These are phyloP conservation scores for Eucidaris tribuloides DNA, from an alignment of 35 echinoderm and acorn worm species.

Conservation along the genomic window DNA sequence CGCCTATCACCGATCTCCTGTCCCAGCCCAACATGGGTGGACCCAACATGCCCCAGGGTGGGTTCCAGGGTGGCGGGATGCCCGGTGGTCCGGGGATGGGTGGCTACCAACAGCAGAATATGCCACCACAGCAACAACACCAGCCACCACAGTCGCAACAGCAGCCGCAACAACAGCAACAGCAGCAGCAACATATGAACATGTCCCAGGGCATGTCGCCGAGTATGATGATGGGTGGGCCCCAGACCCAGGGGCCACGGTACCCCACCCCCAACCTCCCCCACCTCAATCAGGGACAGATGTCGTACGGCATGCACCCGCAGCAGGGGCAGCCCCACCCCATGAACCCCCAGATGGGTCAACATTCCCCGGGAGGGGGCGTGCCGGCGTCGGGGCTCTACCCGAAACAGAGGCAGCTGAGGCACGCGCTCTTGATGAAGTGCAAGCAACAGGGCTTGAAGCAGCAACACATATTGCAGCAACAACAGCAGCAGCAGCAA, in stretches of 20 bases:
- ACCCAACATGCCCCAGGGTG: not conserved
- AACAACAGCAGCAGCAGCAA: constrained; percentile 62
- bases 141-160: constrained; percentile 5
- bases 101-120: not conserved
- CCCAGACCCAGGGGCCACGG: constrained; percentile 22
- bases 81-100: not conserved
- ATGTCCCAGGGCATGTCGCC: not conserved
- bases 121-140: constrained; percentile 31
- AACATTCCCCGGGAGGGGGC: not conserved
- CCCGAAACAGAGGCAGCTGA: not conserved
- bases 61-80: not conserved
- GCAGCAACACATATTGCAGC: constrained; percentile 58
- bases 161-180: constrained; percentile 24
- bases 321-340: not conserved
- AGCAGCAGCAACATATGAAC: constrained; percentile 25
- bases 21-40: not conserved
- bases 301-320: not conserved
- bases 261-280: not conserved
- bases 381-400: not conserved
- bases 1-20: not conserved
- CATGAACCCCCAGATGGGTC: not conserved
- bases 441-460: constrained; percentile 9
- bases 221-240: constrained; percentile 27
- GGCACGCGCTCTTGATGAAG: constrained; percentile 30
- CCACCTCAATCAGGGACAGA: not conserved